These are phyloP conservation scores for Capricornis sumatraensis DNA, from an alignment of 2,113 vertebrate genomes.

Conservation along the genomic window DNA sequence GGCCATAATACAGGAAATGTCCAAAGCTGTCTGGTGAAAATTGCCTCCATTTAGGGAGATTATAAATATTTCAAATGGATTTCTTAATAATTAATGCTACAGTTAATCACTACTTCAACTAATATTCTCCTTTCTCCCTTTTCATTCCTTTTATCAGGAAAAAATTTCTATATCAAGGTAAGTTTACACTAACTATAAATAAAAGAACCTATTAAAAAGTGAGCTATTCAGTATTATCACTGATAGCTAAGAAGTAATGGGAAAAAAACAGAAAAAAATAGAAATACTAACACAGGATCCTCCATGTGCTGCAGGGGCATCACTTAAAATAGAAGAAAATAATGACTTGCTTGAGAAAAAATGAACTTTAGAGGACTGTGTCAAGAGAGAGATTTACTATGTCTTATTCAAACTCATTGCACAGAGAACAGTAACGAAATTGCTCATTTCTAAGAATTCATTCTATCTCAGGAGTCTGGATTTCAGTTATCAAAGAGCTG, in stretches of 20 bases:
- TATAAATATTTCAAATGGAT: constrained; percentile 43
- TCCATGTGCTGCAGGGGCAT: not conserved
- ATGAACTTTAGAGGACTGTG: constrained; percentile 44
- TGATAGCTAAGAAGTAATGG: constrained; percentile 32
- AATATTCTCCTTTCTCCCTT: not conserved
- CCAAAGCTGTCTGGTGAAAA: constrained; percentile 1
- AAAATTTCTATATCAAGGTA: constrained; percentile 29
- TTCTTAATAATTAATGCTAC: constrained; percentile 47
- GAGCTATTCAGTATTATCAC: constrained; percentile 22
- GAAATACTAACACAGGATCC: constrained; percentile 27
- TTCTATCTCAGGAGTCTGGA: constrained; percentile 24
- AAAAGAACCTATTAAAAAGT: constrained; percentile 12
- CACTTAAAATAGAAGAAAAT: constrained; percentile 54
- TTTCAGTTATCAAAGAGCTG: constrained; percentile 57
- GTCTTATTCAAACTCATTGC: constrained; percentile 42
- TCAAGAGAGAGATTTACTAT: constrained; percentile 42
- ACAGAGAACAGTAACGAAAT: constrained; percentile 32
- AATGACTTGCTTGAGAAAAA: constrained; percentile 54
- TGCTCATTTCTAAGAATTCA: constrained; percentile 50
- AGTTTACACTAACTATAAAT: constrained; percentile 44
- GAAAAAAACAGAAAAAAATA: not conserved
- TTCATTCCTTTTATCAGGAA: constrained; percentile 13
- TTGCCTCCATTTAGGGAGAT: not conserved
- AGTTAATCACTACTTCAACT: not conserved
- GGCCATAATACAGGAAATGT: constrained; percentile 10